phyloP scores from a whole-genome alignment of 2,888 invertebrate species.

The Galerucella calmariensis region DNA sequence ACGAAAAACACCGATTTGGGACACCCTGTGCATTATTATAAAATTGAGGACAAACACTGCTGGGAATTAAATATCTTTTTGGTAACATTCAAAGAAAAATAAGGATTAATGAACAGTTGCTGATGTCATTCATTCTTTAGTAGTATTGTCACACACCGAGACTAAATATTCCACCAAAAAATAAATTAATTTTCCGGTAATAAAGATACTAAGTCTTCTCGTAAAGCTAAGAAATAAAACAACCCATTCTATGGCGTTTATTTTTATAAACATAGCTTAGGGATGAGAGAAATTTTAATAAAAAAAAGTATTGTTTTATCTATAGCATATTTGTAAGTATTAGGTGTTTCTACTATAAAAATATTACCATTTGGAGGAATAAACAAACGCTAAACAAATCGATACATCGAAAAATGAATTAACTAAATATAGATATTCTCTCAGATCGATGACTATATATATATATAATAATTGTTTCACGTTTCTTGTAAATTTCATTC shows the following conservation, averaged over 20 bases:
- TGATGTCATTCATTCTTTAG: conserved; percentile 1
- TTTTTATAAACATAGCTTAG: too few species aligned
- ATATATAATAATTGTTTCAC: not conserved
- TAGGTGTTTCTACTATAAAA: not conserved
- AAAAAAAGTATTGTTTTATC: not conserved
- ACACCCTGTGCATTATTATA: too few species aligned
- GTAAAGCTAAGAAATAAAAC: not conserved
- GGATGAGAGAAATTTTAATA: too few species aligned
- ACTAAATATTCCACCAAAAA: conserved; percentile 1
- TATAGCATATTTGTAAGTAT: not conserved
- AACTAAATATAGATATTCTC: conserved; percentile 15
- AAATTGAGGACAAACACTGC: too few species aligned
- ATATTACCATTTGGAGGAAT: not conserved
- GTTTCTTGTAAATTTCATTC: conserved; percentile 1
- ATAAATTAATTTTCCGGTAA: too few species aligned
- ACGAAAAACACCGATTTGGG: too few species aligned
- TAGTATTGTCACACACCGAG: not conserved
- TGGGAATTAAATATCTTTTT: not conserved
- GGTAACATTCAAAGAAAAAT: not conserved
- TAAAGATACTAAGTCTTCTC: too few species aligned
- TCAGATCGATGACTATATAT: conserved; percentile 1
- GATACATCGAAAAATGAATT: not conserved
- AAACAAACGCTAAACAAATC: not conserved
- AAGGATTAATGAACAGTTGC: not conserved
- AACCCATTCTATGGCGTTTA: too few species aligned